Conservation (phyloP, 2,113 vertebrate genomes). For the Tychaedon coryphoeus region DNA sequence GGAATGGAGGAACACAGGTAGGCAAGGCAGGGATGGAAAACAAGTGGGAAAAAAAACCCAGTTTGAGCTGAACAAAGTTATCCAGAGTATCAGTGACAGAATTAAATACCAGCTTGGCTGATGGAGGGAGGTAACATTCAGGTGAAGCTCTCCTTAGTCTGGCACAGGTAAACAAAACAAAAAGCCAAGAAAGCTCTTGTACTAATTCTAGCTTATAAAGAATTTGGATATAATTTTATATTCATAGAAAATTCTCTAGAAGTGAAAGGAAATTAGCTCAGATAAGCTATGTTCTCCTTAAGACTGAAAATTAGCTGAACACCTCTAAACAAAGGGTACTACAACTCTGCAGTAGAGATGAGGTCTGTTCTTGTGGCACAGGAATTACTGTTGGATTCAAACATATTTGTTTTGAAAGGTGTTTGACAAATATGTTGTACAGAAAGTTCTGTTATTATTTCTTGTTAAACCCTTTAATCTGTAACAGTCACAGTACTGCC, state of each 20-base stretch:
- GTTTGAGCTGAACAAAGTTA: not conserved
- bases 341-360: not conserved
- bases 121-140: not conserved
- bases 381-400: not conserved
- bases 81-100: not conserved
- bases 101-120: not conserved
- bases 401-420: slow-evolving; percentile 21
- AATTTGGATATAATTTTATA: not conserved
- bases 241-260: not conserved
- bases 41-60: not conserved
- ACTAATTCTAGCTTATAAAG: not conserved
- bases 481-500: not conserved
- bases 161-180: not conserved
- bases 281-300: not conserved
- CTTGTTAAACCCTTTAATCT: slow-evolving; percentile 33
- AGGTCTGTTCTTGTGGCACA: not conserved
- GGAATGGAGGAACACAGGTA: not conserved
- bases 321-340: not conserved
- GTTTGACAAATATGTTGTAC: slow-evolving; percentile 32
- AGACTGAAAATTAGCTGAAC: not conserved
- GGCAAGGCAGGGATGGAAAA: not conserved
- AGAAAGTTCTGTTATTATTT: slow-evolving; percentile 10
- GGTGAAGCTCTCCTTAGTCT: not conserved
- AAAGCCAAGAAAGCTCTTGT: not conserved
- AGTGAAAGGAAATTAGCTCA: not conserved